phyloP scores from a whole-genome alignment of 2,113 vertebrate genomes.

The Clarias macrocephalus region DNA sequence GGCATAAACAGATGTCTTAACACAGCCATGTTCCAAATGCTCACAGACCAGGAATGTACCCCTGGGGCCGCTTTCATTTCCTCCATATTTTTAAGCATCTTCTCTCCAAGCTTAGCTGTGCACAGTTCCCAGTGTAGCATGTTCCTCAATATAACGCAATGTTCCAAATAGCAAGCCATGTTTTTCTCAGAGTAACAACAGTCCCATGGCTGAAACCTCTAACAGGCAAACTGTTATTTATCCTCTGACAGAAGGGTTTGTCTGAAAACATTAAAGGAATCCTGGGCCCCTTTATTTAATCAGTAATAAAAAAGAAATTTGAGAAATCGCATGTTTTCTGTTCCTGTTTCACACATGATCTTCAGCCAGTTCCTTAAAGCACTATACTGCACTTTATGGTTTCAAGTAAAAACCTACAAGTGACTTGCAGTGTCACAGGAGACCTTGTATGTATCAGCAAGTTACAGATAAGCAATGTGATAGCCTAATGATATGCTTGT shows the following conservation, averaged over 20 bases:
- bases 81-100: not conserved
- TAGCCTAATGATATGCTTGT: not conserved
- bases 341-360: not conserved
- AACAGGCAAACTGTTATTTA: not conserved
- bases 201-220: not conserved
- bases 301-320: not conserved
- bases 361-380: not conserved
- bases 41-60: not conserved
- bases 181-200: too few relatives aligned
- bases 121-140: not conserved
- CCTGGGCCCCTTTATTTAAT: not conserved
- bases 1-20: constrained; percentile 44
- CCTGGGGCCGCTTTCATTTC: not conserved
- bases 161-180: not conserved
- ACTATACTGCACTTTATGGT: not conserved
- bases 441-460: constrained; percentile 4
- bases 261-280: not conserved
- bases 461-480: constrained; percentile 33
- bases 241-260: not conserved
- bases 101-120: not conserved
- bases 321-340: not conserved
- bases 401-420: not conserved
- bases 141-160: not conserved
- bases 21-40: not conserved
- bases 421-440: not conserved